Evolutionary conservation across 2,888 invertebrate genomes (phyloP).

Genomic region (Macaria liturata): DNA sequence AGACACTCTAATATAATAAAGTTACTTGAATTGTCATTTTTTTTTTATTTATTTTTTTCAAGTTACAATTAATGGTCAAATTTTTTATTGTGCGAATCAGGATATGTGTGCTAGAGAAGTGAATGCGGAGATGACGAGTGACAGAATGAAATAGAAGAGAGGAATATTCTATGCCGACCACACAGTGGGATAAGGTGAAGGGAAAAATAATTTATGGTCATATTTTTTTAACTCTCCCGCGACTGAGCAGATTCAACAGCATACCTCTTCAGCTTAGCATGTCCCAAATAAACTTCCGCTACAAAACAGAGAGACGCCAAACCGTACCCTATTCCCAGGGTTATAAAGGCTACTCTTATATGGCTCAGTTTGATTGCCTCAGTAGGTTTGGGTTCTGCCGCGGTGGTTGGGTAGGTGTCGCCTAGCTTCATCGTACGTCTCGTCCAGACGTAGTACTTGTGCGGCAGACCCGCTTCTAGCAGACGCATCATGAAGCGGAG

Average conservation of each 20-base stretch:
- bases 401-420: conserved; percentile 14
- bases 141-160: too few relatives aligned
- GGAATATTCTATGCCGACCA: too few relatives aligned
- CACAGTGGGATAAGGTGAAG: too few relatives aligned
- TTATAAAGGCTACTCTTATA: conserved; percentile 41
- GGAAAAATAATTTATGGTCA: too few relatives aligned
- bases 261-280: conserved; percentile 8
- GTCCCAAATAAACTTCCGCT: conserved; percentile 41
- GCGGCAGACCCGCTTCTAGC: conserved; percentile 52
- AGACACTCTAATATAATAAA: too few relatives aligned
- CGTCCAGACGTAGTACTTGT: conserved; percentile 55
- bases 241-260: not conserved
- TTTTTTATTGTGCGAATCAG: too few relatives aligned
- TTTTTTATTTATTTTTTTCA: too few relatives aligned
- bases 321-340: conserved; percentile 44
- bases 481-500: conserved; percentile 44
- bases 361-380: conserved; percentile 38
- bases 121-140: too few relatives aligned
- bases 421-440: conserved; percentile 39
- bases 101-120: too few relatives aligned
- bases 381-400: conserved; percentile 39
- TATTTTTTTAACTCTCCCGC: too few relatives aligned
- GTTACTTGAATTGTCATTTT: too few relatives aligned
- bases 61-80: too few relatives aligned
- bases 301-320: conserved; percentile 42